Evolutionary conservation across 2,888 invertebrate genomes (phyloP).

Genomic region (Agrilus cyanescens): DNA sequence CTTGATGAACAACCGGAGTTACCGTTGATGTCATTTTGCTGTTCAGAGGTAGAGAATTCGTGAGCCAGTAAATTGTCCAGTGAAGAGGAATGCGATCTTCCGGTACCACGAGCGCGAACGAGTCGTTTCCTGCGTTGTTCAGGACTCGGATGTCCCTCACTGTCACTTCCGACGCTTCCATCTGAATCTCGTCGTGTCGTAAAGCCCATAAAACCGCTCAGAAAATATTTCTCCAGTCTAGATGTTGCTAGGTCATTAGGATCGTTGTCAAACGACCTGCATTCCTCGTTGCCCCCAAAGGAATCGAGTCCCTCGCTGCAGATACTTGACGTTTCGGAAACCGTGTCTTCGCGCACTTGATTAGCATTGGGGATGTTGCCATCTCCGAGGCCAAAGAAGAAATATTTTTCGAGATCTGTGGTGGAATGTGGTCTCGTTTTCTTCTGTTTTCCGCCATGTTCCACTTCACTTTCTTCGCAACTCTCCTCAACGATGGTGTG

Average conservation of each 20-base stretch:
- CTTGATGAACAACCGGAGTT: slow-evolving; percentile 47
- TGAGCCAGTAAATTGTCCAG: slow-evolving; percentile 64
- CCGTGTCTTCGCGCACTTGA: slow-evolving; percentile 46
- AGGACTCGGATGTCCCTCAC: slow-evolving; percentile 79
- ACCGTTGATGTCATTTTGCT: slow-evolving; percentile 28
- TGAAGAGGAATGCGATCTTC: slow-evolving; percentile 70
- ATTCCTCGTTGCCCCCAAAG: slow-evolving; percentile 45
- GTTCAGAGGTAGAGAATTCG: slow-evolving; percentile 36
- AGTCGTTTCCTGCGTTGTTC: slow-evolving; percentile 72
- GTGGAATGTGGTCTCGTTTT: slow-evolving; percentile 60
- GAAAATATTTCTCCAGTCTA: slow-evolving; percentile 78
- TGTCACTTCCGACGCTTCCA: slow-evolving; percentile 83
- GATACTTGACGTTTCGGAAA: slow-evolving; percentile 76
- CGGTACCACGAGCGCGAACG: slow-evolving; percentile 71
- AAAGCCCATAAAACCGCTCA: slow-evolving; percentile 76
- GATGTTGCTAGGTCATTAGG: slow-evolving; percentile 71
- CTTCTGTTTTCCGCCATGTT: slow-evolving; percentile 42
- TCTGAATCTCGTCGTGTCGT: slow-evolving; percentile 65
- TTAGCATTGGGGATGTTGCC: slow-evolving; percentile 45
- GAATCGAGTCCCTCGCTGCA: slow-evolving; percentile 76
- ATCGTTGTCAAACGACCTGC: slow-evolving; percentile 34
- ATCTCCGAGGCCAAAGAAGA: slow-evolving; percentile 75
- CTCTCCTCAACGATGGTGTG: slow-evolving; percentile 92
- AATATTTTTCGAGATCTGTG: slow-evolving; percentile 82
- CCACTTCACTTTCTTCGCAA: slow-evolving; percentile 85